phyloP scores from a whole-genome alignment of 2,113 vertebrate genomes.

The Clarias gariepinus region DNA sequence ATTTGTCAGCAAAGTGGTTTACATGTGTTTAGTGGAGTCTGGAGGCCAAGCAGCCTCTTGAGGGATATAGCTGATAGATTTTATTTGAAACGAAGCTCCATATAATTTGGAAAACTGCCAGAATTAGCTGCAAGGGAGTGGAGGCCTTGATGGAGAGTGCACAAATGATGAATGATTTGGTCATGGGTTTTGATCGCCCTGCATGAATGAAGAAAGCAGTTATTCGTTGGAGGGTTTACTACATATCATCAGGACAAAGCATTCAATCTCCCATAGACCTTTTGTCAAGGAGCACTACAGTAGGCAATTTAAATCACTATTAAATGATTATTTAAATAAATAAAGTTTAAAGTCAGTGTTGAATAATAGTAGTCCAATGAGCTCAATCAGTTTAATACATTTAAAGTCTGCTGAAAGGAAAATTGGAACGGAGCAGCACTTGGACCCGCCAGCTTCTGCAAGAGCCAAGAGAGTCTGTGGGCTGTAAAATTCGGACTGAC shows the following conservation, averaged over 20 bases:
- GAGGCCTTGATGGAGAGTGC: neutral
- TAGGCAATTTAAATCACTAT: neutral
- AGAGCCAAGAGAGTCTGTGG: conserved; percentile 29
- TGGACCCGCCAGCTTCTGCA: neutral
- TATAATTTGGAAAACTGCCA: conserved; percentile 20
- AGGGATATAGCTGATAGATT: conserved; percentile 34
- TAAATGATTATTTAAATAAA: conserved; percentile 28
- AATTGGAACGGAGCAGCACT: conserved; percentile 14
- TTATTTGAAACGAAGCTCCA: conserved; percentile 40
- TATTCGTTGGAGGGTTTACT: conserved; percentile 35
- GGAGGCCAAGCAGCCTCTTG: conserved; percentile 29
- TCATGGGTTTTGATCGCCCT: conserved; percentile 36
- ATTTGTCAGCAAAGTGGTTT: conserved; percentile 46
- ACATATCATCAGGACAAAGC: conserved; percentile 40
- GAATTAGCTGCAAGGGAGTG: conserved; percentile 28
- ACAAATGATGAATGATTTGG: conserved; percentile 22
- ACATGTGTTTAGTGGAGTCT: conserved; percentile 42
- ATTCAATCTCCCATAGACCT: neutral
- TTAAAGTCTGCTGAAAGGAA: conserved; percentile 38
- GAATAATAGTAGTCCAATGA: conserved; percentile 35
- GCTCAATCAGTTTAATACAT: conserved; percentile 39
- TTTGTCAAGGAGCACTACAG: neutral
- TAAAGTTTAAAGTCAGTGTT: conserved; percentile 23
- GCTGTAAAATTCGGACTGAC: conserved; percentile 33
- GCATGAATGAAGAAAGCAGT: conserved; percentile 39